Conservation (phyloP, 2,113 vertebrate genomes). For the Leucosticte australis region DNA sequence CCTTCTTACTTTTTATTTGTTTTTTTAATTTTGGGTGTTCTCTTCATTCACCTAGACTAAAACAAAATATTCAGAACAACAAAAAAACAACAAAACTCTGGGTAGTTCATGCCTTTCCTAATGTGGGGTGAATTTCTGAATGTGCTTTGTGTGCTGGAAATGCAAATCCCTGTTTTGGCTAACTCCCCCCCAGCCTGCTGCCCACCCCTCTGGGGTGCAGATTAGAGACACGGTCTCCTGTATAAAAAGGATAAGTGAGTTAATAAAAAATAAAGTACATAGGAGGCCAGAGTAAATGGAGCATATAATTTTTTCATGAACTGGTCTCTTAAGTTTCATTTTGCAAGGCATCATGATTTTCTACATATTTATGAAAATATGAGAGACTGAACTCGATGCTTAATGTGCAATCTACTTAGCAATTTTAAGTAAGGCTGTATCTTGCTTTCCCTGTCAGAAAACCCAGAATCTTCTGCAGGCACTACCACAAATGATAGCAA, state of each 20-base stretch:
- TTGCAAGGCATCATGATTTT: conserved; percentile 43
- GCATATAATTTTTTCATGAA: conserved; percentile 67
- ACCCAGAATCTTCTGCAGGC: not conserved
- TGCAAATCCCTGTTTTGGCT: not conserved
- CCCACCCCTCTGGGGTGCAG: not conserved
- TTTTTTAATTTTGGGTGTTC: not conserved
- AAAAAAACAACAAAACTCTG: not conserved
- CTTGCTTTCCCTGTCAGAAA: not conserved
- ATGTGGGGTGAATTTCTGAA: not conserved
- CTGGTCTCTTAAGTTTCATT: conserved; percentile 58
- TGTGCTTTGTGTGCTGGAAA: not conserved
- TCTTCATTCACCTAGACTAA: not conserved
- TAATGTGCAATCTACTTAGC: not conserved
- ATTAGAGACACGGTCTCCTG: not conserved
- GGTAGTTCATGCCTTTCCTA: conserved; percentile 9
- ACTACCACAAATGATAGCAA: not conserved
- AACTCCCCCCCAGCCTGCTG: not conserved
- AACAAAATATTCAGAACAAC: not conserved
- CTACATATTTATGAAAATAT: conserved; percentile 61
- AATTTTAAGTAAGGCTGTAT: not conserved
- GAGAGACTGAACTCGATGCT: not conserved
- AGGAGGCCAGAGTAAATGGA: conserved; percentile 57
- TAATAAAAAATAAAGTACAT: conserved; percentile 60
- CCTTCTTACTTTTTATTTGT: rapidly evolving
- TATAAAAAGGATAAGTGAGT: conserved; percentile 42